A percentile compares a stretch with the other conserved stretches of the same genome.
These are phyloP conservation scores for Idaea dimidiata DNA, from an alignment of 2,888 invertebrate species.

Conservation along the genomic window DNA sequence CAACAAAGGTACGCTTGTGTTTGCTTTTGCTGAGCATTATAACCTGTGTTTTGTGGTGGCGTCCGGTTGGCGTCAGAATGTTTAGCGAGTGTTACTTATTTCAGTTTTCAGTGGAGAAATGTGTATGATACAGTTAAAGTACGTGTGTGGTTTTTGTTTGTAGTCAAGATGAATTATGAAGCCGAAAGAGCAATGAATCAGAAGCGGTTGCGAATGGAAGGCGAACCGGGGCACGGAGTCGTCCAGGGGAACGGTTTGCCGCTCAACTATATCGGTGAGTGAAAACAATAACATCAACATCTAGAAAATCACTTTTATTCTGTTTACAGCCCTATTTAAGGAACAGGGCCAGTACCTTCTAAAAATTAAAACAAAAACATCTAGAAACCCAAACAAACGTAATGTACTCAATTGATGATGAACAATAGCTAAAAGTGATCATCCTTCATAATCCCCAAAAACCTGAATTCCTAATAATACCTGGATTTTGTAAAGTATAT, in stretches of 20 bases:
- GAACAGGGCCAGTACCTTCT: too few species aligned
- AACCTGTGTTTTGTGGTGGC: conserved; percentile 79
- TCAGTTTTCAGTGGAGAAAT: conserved; percentile 43
- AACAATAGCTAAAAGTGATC: too few species aligned
- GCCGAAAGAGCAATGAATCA: conserved; percentile 79
- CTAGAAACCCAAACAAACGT: too few species aligned
- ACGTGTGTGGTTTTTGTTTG: conserved; percentile 57
- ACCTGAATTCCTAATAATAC: too few species aligned
- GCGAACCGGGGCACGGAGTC: conserved; percentile 76
- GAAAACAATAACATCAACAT: too few species aligned
- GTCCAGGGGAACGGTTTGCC: conserved; percentile 78
- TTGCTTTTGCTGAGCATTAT: conserved; percentile 71
- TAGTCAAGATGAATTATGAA: conserved; percentile 80
- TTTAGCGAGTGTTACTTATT: conserved; percentile 50
- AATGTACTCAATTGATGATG: too few species aligned
- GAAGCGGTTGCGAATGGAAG: conserved; percentile 78
- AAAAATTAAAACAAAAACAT: too few species aligned
- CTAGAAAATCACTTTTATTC: too few species aligned
- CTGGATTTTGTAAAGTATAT: too few species aligned
- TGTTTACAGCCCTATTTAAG: too few species aligned
- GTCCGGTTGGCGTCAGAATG: conserved; percentile 79
- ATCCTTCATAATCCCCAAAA: too few species aligned
- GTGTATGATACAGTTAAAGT: conserved; percentile 40
- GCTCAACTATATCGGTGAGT: conserved; percentile 75
- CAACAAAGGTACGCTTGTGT: conserved; percentile 82